Evolutionary conservation across 2,113 vertebrate species (phyloP), one percentile per base, ranked within the genome.

Genomic region (Prunella himalayana): DNA sequence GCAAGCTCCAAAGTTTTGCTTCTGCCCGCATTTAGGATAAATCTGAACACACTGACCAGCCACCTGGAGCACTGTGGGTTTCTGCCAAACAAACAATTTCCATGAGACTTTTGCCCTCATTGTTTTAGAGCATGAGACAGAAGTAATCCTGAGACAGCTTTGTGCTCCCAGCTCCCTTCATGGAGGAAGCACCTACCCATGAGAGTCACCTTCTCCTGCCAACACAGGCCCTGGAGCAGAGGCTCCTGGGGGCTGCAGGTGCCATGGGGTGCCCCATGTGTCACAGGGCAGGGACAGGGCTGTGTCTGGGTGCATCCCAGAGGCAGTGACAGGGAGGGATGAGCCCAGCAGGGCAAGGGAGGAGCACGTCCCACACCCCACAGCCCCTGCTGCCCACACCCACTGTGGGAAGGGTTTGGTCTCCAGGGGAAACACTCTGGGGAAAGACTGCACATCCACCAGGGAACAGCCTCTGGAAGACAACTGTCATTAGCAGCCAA

Each of bases 351-450:
- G 39, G 49, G 44, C 42, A n/a, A 17, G 25, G 53, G 35, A 25
- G 3, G 12, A 33, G n/a, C 4, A 0, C 0, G 8, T 6, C 78
- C 2, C 1, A 4, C 69, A 7, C 4, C 7, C 18, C 51, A 6
- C 10, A n/a, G 33, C 30, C 41, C n/a, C 50, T 33, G 88, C 69
- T 44, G 59, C 41, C 49, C 73, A 53, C 9, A 23, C 0, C 24
- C 14, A 1, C 47, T 7, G 12, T 0, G 25, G 18, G 81, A 69
- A 80, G 80, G n/a, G 22, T 16, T 30, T 30, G 53, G 54, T 33
- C n/a, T 7, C 54, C 6, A n/a, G 39, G 35, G 33, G 41, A 45
- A 49, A 28, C 6, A 30, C 65, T 49, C 24, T 7, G 30, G 51
- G 64, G 60, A 75, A 50, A 63, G 21, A 4, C 14, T 16, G 22